Percentiles rank a stretch among this genome's conserved stretches.
phyloP scores from a whole-genome alignment of 2,797 vertebrate species.

The Acanthornis magna region DNA sequence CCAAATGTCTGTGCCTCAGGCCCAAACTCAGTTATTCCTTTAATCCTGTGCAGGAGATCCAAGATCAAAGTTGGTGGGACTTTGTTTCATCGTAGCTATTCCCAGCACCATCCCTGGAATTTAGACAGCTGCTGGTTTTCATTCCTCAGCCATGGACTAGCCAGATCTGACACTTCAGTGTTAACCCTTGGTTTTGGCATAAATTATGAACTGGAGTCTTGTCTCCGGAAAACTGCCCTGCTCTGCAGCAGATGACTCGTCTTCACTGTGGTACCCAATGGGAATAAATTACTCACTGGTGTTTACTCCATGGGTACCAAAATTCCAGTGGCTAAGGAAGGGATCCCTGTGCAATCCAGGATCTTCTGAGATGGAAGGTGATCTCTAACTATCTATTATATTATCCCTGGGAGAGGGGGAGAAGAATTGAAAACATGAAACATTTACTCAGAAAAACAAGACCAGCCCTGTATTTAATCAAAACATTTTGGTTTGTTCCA shows the following conservation, averaged over 20 bases:
- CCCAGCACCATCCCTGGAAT: slow-evolving; percentile 44
- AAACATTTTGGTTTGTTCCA: slow-evolving; percentile 48
- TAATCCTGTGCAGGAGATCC: slow-evolving; percentile 14
- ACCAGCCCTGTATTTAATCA: slow-evolving; percentile 42
- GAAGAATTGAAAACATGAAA: slow-evolving; percentile 38
- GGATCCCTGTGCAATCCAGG: background rate
- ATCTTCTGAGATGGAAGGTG: background rate
- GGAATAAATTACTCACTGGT: background rate
- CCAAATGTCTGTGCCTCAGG: slow-evolving; percentile 23
- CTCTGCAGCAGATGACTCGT: background rate
- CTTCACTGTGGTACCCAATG: background rate
- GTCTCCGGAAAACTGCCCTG: background rate
- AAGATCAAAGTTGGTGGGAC: slow-evolving; percentile 53
- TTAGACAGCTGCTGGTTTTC: slow-evolving; percentile 45
- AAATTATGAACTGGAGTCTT: background rate
- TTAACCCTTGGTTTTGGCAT: slow-evolving; percentile 3
- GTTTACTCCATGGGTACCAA: background rate
- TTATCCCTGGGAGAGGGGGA: background rate
- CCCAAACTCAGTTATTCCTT: slow-evolving; percentile 24
- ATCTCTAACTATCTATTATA: background rate
- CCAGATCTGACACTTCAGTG: slow-evolving; percentile 1
- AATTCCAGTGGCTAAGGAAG: background rate
- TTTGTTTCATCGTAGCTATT: background rate
- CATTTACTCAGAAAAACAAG: slow-evolving; percentile 45
- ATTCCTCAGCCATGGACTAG: slow-evolving; percentile 17